A percentile compares a stretch with the other conserved stretches of the same genome.
These are phyloP conservation scores for Oncorhynchus kisutch DNA, from an alignment of 2,113 vertebrate species.

Conservation along the genomic window DNA sequence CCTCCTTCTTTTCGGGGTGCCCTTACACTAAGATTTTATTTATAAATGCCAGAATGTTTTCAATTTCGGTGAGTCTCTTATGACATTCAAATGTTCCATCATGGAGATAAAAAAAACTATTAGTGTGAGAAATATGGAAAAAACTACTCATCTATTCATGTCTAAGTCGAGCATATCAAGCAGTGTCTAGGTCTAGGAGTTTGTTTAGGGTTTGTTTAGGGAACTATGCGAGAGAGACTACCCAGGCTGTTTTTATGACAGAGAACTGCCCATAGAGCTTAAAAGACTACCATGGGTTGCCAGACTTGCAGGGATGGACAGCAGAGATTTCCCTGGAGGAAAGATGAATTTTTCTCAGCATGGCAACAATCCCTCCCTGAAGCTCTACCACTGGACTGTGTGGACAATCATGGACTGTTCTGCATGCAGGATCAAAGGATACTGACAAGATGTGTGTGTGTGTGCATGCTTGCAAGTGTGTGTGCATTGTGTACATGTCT, in stretches of 20 bases:
- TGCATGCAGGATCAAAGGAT: constrained; percentile 9
- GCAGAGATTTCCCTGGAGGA: constrained; percentile 19
- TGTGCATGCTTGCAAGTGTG: neutral
- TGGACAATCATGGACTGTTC: neutral
- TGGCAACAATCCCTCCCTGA: constrained; percentile 2
- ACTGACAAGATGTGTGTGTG: neutral
- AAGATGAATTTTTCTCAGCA: constrained; percentile 16
- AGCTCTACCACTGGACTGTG: neutral
- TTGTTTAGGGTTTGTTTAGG: constrained; percentile 7
- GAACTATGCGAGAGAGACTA: neutral
- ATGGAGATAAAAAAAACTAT: too few relatives aligned
- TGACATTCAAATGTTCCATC: too few relatives aligned
- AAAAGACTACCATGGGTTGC: constrained; percentile 10
- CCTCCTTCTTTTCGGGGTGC: too few relatives aligned
- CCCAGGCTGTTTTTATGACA: constrained; percentile 17
- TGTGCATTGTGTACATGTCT: neutral
- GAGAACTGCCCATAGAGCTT: constrained; percentile 20
- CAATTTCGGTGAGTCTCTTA: too few relatives aligned
- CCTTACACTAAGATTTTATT: too few relatives aligned
- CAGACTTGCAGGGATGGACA: constrained; percentile 17
- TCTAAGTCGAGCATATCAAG: too few relatives aligned
- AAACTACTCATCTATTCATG: too few relatives aligned
- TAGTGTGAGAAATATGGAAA: too few relatives aligned
- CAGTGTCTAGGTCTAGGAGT: too few relatives aligned
- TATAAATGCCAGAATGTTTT: too few relatives aligned